Conservation (phyloP, 2,888 invertebrate species). For the Agrypnus murinus region DNA sequence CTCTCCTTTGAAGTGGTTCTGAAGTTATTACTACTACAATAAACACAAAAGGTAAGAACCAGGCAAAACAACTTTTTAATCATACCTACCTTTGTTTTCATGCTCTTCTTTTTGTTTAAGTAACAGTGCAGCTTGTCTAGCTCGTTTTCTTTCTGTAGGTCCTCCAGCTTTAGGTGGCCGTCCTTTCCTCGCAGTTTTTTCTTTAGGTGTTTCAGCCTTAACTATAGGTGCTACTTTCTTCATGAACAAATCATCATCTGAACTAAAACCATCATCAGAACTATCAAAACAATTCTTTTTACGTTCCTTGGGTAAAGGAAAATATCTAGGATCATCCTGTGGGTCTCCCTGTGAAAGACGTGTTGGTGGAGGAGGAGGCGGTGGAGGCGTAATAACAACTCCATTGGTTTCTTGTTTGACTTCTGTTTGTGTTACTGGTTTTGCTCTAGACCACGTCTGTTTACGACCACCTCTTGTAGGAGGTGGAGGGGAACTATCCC, state of each 20-base stretch:
- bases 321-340: constrained; percentile 83
- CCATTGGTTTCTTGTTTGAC: constrained; percentile 68
- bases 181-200: constrained; percentile 65
- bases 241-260: constrained; percentile 74
- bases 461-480: constrained; percentile 79
- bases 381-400: constrained; percentile 45
- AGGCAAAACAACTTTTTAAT: constrained; percentile 58
- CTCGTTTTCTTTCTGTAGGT: constrained; percentile 65
- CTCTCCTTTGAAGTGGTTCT: constrained; percentile 73
- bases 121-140: constrained; percentile 54
- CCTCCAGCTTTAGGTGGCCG: constrained; percentile 71
- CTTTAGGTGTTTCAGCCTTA: constrained; percentile 55
- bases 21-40: constrained; percentile 3
- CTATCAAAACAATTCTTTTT: constrained; percentile 80
- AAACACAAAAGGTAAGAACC: neutral
- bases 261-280: constrained; percentile 79
- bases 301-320: constrained; percentile 82
- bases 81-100: constrained; percentile 73
- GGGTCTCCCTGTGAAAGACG: constrained; percentile 71
- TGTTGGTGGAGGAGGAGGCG: constrained; percentile 62
- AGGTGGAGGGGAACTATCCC: constrained; percentile 87
- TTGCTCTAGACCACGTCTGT: constrained; percentile 77
- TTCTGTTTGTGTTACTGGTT: constrained; percentile 63
- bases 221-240: constrained; percentile 68
- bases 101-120: constrained; percentile 59